Conservation (phyloP, 1,140 invertebrate genomes). For the Cydia splendana region DNA sequence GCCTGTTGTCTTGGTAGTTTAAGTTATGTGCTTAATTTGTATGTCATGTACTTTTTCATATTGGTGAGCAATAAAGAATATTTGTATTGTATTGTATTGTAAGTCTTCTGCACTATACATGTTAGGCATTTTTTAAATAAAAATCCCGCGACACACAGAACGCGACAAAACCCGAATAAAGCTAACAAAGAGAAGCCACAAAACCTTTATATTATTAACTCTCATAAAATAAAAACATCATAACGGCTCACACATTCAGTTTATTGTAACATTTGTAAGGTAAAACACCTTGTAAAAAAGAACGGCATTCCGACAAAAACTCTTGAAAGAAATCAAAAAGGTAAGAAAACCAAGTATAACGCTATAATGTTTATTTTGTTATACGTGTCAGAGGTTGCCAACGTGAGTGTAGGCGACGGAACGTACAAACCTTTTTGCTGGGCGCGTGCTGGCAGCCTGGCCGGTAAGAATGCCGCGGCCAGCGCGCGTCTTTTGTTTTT, state of each 20-base stretch:
- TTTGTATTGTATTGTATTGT: too few species aligned
- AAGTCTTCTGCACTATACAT: too few species aligned
- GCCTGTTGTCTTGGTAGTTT: too few species aligned
- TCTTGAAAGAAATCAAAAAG: slow-evolving; percentile 4
- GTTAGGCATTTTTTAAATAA: not conserved
- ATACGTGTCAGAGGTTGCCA: slow-evolving; percentile 10
- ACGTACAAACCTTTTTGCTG: too few species aligned
- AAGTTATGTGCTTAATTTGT: too few species aligned
- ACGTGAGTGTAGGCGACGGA: too few species aligned
- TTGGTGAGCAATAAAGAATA: too few species aligned
- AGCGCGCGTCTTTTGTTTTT: too few species aligned
- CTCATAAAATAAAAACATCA: slow-evolving; percentile 2
- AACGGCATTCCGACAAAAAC: not conserved
- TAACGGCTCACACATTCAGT: slow-evolving; percentile 5
- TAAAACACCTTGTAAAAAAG: not conserved
- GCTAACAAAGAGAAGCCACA: slow-evolving; percentile 1
- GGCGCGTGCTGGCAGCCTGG: too few species aligned
- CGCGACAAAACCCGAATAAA: not conserved
- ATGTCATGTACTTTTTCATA: too few species aligned
- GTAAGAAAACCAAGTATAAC: slow-evolving; percentile 8
- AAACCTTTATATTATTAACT: slow-evolving; percentile 6
- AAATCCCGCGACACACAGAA: not conserved
- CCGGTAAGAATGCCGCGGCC: too few species aligned
- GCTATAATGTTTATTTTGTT: not conserved
- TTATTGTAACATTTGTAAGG: not conserved